These are phyloP conservation scores for Eurois occulta DNA, from an alignment of 2,888 invertebrate species.

Conservation along the genomic window DNA sequence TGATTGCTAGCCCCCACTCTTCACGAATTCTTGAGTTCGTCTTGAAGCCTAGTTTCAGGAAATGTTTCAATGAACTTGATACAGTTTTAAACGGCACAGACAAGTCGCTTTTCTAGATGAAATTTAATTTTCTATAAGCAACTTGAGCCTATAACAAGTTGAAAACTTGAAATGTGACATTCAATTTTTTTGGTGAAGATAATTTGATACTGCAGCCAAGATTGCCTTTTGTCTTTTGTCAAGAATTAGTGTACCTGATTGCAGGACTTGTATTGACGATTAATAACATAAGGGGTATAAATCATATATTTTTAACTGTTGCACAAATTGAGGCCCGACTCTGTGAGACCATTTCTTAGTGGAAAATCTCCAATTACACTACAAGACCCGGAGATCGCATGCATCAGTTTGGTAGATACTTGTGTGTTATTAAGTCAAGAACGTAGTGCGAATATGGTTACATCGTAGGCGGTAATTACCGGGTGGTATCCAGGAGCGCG, in stretches of 20 bases:
- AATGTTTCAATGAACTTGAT: background rate
- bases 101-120: background rate
- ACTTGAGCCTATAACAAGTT: background rate
- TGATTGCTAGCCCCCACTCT: background rate
- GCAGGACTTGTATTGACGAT: background rate
- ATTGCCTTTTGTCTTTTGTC: background rate
- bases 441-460: conserved; percentile 52
- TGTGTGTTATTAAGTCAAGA: conserved; percentile 37
- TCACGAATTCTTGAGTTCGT: no score
- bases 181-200: background rate
- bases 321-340: background rate
- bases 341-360: background rate
- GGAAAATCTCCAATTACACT: background rate
- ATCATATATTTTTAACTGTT: background rate
- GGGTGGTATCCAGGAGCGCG: conserved; percentile 65
- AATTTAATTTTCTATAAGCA: background rate
- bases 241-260: background rate
- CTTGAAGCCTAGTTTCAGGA: background rate
- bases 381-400: background rate
- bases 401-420: background rate
- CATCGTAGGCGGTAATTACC: conserved; percentile 63
- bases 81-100: background rate
- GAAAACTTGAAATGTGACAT: background rate
- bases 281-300: background rate
- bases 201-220: background rate